These are phyloP conservation scores for Antitype chi DNA, from an alignment of 2,888 invertebrate genomes.

Conservation along the genomic window DNA sequence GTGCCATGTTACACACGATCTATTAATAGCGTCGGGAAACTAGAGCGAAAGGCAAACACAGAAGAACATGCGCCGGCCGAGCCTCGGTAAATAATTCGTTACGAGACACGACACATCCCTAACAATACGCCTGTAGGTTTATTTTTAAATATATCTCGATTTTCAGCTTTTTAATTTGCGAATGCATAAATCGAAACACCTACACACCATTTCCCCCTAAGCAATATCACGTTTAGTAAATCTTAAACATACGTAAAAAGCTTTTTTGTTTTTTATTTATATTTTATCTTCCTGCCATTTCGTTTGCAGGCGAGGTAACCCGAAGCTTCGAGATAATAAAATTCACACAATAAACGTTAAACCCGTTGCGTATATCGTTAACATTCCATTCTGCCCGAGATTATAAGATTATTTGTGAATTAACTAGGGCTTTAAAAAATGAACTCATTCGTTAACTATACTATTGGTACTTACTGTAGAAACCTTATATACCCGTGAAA, in stretches of 20 bases:
- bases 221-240: background rate
- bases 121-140: background rate
- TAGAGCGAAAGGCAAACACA: slow-evolving; percentile 10
- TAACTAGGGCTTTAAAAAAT: background rate
- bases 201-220: background rate
- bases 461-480: background rate
- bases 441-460: too few species aligned
- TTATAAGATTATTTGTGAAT: background rate
- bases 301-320: background rate
- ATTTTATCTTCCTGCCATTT: slow-evolving; percentile 7
- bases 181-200: background rate
- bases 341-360: slow-evolving; percentile 15
- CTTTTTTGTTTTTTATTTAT: background rate
- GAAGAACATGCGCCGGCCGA: background rate
- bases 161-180: background rate
- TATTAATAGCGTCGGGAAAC: slow-evolving; percentile 22
- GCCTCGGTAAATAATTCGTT: slow-evolving; percentile 14
- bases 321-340: slow-evolving; percentile 16
- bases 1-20: background rate
- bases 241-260: background rate
- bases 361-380: background rate
- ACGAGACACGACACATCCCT: background rate
- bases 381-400: slow-evolving; percentile 5
- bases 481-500: background rate
- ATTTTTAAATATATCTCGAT: background rate